Percentiles rank a stretch among this genome's conserved stretches.
These are phyloP conservation scores for Urocolius indicus DNA, from an alignment of 2,113 vertebrate species.

Conservation along the genomic window DNA sequence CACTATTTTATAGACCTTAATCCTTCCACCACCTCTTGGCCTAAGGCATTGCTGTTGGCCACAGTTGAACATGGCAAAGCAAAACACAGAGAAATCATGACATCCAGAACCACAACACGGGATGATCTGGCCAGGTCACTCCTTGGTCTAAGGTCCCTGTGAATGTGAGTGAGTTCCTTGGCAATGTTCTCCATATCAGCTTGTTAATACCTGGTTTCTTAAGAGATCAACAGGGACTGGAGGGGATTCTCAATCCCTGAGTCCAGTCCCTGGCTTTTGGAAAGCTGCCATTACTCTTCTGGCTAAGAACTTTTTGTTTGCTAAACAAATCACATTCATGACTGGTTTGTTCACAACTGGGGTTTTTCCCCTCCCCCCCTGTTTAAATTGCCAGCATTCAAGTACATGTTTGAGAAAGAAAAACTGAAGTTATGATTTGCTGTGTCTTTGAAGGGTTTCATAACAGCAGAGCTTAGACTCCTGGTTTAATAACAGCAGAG, in stretches of 20 bases:
- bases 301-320: not conserved
- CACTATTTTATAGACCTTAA: not conserved
- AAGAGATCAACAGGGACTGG: not conserved
- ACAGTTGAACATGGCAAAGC: not conserved
- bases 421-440: conserved; percentile 23
- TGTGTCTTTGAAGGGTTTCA: conserved; percentile 4
- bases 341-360: not conserved
- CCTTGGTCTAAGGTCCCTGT: not conserved
- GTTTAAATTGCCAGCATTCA: not conserved
- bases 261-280: not conserved
- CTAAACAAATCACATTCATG: not conserved
- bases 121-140: fast-evolving
- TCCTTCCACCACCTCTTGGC: not conserved
- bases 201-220: not conserved
- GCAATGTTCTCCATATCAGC: not conserved
- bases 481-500: not conserved
- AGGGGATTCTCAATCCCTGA: not conserved
- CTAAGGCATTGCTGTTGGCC: not conserved
- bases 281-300: not conserved
- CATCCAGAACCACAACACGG: fast-evolving
- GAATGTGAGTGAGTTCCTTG: not conserved
- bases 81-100: not conserved
- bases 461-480: not conserved
- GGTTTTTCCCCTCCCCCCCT: not conserved
- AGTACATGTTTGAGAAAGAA: not conserved